Evolutionary conservation across 2,888 invertebrate species (phyloP).

Genomic region (Elmis aenea): DNA sequence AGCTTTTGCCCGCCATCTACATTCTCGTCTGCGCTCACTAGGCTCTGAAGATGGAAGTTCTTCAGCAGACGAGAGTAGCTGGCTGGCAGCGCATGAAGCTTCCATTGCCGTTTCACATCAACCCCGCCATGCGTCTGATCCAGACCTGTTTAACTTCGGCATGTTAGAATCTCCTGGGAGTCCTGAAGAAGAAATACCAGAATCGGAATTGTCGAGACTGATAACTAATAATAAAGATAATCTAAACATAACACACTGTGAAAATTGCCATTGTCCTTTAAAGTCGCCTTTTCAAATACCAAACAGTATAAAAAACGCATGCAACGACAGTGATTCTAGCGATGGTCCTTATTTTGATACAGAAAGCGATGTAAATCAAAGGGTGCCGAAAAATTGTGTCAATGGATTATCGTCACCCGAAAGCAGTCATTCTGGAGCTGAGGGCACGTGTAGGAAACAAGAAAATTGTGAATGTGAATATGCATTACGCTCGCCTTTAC

Average conservation of each 20-base stretch:
- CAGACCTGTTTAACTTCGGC: slow-evolving; percentile 62
- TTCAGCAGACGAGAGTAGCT: slow-evolving; percentile 40
- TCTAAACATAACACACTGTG: slow-evolving; percentile 30
- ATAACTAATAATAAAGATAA: slow-evolving; percentile 40
- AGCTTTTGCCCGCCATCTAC: slow-evolving; percentile 73
- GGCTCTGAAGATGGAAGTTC: slow-evolving; percentile 50
- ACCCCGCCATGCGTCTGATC: slow-evolving; percentile 46
- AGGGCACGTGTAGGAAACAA: too few species aligned
- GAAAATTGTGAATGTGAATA: background rate
- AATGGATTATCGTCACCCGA: slow-evolving; percentile 18
- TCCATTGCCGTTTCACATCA: slow-evolving; percentile 47
- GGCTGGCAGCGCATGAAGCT: slow-evolving; percentile 40
- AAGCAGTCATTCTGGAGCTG: background rate
- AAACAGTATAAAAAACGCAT: slow-evolving; percentile 11
- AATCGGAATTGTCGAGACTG: slow-evolving; percentile 33
- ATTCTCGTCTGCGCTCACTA: slow-evolving; percentile 67
- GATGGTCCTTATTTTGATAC: slow-evolving; percentile 52
- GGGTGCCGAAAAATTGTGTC: slow-evolving; percentile 10
- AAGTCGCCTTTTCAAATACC: slow-evolving; percentile 48
- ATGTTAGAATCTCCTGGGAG: slow-evolving; percentile 65
- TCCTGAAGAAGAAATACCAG: slow-evolving; percentile 53
- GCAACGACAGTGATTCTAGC: slow-evolving; percentile 47
- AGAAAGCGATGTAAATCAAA: slow-evolving; percentile 24
- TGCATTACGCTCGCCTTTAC: too few species aligned
- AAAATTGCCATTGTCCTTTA: slow-evolving; percentile 48